Conservation (phyloP, 2,888 invertebrate genomes). For the Chrysopilus asiliformis region DNA sequence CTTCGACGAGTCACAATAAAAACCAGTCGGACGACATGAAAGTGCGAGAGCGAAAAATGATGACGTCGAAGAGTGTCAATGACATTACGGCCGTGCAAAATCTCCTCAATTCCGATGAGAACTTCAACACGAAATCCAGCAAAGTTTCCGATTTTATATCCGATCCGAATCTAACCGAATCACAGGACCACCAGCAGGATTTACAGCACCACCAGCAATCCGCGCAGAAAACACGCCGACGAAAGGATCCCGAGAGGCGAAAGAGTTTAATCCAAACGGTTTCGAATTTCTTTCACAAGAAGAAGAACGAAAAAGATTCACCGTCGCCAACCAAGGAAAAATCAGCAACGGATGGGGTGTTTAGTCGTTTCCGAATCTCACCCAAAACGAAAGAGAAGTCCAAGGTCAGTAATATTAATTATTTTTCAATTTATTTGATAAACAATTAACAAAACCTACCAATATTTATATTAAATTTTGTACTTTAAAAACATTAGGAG, state of each 20-base stretch:
- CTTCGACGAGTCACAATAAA: constrained; percentile 5
- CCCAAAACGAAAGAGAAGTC: constrained; percentile 49
- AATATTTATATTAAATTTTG: no score
- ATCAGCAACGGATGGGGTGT: constrained; percentile 25
- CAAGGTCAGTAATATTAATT: constrained; percentile 39
- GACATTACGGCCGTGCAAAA: constrained; percentile 26
- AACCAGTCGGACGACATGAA: constrained; percentile 21
- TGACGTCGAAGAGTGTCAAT: constrained; percentile 34
- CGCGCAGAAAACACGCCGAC: constrained; percentile 17
- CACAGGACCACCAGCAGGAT: constrained; percentile 5
- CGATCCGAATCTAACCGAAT: constrained; percentile 42
- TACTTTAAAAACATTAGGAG: no score
- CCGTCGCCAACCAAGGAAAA: constrained; percentile 25
- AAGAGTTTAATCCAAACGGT: constrained; percentile 75
- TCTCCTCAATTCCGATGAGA: constrained; percentile 16
- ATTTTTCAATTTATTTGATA: no score
- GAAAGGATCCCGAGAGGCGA: constrained; percentile 55
- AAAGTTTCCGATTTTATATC: constrained; percentile 38
- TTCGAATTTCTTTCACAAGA: constrained; percentile 68
- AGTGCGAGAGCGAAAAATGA: constrained; percentile 31
- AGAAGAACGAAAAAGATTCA: constrained; percentile 53
- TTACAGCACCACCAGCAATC: neutral
- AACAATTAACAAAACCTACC: no score
- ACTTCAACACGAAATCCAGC: constrained; percentile 16
- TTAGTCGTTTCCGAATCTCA: constrained; percentile 46